Percentiles rank a stretch among this genome's conserved stretches.
Evolutionary conservation across 2,113 vertebrate genomes (phyloP).

Genomic region (Ia io): DNA sequence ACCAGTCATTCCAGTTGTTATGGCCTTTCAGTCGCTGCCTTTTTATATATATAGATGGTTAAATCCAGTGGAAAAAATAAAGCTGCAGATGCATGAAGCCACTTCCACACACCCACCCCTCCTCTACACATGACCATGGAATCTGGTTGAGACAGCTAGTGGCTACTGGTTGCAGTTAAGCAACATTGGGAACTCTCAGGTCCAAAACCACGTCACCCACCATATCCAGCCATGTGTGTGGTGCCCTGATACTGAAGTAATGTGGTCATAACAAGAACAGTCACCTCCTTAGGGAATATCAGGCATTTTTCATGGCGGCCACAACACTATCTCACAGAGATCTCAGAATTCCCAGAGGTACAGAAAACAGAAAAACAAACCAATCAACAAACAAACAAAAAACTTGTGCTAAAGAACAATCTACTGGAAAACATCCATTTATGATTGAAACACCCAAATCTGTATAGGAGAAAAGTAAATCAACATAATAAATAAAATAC

Average conservation of each 20-base stretch:
- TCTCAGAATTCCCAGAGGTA: not conserved
- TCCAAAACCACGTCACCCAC: not conserved
- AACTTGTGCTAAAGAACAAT: not conserved
- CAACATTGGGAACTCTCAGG: not conserved
- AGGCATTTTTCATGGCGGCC: not conserved
- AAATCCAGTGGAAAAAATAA: not conserved
- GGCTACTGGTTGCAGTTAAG: not conserved
- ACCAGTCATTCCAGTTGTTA: too few species aligned
- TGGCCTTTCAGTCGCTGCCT: too few species aligned
- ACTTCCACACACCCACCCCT: not conserved
- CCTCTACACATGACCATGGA: not conserved
- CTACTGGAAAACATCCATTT: not conserved
- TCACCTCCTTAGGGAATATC: not conserved
- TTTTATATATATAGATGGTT: not conserved
- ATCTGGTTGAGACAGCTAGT: not conserved
- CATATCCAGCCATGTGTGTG: not conserved
- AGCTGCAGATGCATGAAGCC: not conserved
- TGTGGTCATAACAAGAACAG: not conserved
- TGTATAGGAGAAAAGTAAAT: not conserved
- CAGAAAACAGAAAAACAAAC: not conserved
- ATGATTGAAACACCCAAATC: not conserved
- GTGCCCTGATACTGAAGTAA: not conserved
- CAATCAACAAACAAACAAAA: not conserved
- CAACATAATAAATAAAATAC: not conserved
- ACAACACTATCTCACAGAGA: not conserved